Base-by-base conservation (phyloP, 2,888 invertebrate species). In the Melikaiella ostensackeni region DNA sequence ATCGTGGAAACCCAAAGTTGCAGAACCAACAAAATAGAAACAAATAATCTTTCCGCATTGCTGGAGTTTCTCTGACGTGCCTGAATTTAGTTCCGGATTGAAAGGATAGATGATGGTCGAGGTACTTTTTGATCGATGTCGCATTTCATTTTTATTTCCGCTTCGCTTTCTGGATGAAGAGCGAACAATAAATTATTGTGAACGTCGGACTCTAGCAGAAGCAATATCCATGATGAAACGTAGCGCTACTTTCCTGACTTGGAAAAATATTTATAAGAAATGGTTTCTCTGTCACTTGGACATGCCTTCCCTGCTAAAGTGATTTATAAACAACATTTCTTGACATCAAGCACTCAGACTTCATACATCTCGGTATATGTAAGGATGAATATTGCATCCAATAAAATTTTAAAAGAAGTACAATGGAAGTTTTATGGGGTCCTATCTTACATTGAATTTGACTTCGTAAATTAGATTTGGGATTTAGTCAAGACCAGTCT, bases 161-260 rank as follows among this genome's bases (percentile, higher is more conserved):
- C 50, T 70, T 50, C 13, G 46, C 70, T 21, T 70, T 70, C 70
- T 70, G 21, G 30, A 50, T 70, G 70, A 70, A 27, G 9, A 70
- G 50, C 70, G 33, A 50, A 70, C 50, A 70, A 70, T 70, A 70
- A 70, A 70, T 70, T 70, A 70, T 70, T 33, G 46, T 70, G 70
- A 50, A 33, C 33, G 70, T 70, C 70, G 30, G 46, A 70, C 7
- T 50, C 70, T 27, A 55, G 70, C 50, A 55, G 19, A 33, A 70
- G 70, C 70, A 70, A 70, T 70, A 70, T 70, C 70, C 50, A 70
- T 70, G 70, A 70, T 70, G 70, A 70, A 70, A 70, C 70, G 50
- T 70, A 19, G 70, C n/a, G 70, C 70, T 70, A 70, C 50, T 70
- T 70, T 70, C 6, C 70, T 55, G 70, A 50, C 70, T 70, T 55